Percentiles rank a stretch among this genome's conserved stretches.
These are phyloP conservation scores for Heliconius ismenius DNA, from an alignment of 2,888 invertebrate genomes.

Conservation along the genomic window DNA sequence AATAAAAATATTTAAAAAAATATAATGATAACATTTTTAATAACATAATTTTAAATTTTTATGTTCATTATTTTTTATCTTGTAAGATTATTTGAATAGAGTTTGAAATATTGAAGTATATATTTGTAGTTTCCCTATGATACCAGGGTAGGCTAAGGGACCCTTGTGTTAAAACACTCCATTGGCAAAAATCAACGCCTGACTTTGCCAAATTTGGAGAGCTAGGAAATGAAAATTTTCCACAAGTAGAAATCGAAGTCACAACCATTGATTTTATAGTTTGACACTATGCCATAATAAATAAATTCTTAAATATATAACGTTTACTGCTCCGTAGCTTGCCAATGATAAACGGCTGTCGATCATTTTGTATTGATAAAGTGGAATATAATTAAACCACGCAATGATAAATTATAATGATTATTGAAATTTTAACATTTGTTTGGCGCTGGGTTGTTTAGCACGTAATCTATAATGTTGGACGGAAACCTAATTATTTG, in stretches of 20 bases:
- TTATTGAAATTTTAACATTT: slow-evolving; percentile 38
- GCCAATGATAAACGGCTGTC: slow-evolving; percentile 16
- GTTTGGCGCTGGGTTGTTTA: slow-evolving; percentile 21
- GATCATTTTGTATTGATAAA: slow-evolving; percentile 25
- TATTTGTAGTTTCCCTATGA: too few relatives aligned
- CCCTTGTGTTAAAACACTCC: not conserved
- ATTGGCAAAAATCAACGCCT: not conserved
- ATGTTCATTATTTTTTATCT: too few relatives aligned
- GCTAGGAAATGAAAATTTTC: not conserved
- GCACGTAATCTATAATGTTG: slow-evolving; percentile 40
- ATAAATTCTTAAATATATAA: not conserved
- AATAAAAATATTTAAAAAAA: too few relatives aligned
- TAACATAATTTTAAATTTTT: too few relatives aligned
- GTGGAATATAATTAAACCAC: slow-evolving; percentile 18
- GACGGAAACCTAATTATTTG: slow-evolving; percentile 52
- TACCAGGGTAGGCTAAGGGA: too few relatives aligned
- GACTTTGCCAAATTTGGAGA: not conserved
- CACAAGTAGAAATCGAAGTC: not conserved
- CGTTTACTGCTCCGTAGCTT: not conserved
- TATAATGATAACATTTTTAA: too few relatives aligned
- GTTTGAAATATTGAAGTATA: too few relatives aligned
- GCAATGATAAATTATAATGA: slow-evolving; percentile 35
- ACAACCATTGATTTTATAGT: not conserved
- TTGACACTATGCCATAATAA: not conserved
- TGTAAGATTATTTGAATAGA: too few relatives aligned